Conservation (phyloP, 2,113 vertebrate genomes). For the Echinops telfairi region DNA sequence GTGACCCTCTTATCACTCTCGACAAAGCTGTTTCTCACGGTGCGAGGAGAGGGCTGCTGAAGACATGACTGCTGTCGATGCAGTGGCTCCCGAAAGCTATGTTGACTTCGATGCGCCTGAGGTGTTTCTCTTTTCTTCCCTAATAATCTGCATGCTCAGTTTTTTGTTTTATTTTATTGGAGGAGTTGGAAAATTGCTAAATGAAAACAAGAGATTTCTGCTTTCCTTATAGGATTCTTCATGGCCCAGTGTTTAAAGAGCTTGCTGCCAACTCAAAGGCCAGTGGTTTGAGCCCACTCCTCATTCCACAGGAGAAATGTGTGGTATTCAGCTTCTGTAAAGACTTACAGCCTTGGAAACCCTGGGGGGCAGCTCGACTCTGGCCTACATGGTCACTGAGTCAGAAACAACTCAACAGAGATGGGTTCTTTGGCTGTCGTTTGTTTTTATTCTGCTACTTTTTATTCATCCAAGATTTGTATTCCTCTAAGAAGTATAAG, state of each 20-base stretch:
- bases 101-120: neutral
- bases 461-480: conserved; percentile 21
- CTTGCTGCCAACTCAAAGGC: too few species aligned
- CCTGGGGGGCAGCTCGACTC: too few species aligned
- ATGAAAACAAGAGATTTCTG: neutral
- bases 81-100: neutral
- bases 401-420: too few species aligned
- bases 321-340: too few species aligned
- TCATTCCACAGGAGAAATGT: too few species aligned
- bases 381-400: too few species aligned
- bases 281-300: too few species aligned
- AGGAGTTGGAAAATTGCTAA: neutral
- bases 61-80: neutral
- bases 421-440: too few species aligned
- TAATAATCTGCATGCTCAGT: neutral
- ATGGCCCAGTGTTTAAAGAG: too few species aligned
- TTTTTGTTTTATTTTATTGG: conserved; percentile 10
- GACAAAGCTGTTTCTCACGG: neutral
- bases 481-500: neutral
- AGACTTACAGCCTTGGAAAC: too few species aligned
- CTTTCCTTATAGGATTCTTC: neutral
- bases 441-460: neutral
- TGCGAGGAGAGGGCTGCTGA: neutral
- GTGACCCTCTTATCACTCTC: neutral
- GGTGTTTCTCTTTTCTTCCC: neutral